These are phyloP conservation scores for Trachemys scripta DNA, from an alignment of 2,113 vertebrate genomes.

Conservation along the genomic window DNA sequence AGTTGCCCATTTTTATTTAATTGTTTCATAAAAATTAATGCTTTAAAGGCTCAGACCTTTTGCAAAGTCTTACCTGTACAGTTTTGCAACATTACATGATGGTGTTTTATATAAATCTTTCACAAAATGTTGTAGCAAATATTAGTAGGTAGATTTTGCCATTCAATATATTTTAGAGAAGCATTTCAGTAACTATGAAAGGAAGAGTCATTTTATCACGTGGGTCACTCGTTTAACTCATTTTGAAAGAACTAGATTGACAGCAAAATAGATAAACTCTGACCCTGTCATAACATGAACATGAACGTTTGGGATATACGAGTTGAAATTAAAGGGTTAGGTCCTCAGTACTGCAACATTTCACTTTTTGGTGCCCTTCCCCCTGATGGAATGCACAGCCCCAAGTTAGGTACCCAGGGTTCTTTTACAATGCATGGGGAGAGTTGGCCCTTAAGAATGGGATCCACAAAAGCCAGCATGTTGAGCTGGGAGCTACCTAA, in stretches of 20 bases:
- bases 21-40: neutral
- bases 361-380: neutral
- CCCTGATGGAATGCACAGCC: neutral
- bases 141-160: neutral
- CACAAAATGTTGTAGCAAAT: neutral
- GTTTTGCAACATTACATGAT: neutral
- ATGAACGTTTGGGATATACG: neutral
- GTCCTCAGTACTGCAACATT: neutral
- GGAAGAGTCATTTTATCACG: neutral
- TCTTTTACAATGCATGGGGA: too few species aligned
- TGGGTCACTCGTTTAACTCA: neutral
- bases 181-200: neutral
- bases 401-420: neutral
- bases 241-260: neutral
- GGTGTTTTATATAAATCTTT: neutral
- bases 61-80: neutral
- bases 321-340: neutral
- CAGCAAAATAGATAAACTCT: neutral
- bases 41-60: neutral
- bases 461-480: too few species aligned
- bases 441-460: too few species aligned
- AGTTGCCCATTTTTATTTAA: neutral
- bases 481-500: too few species aligned
- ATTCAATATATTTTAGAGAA: neutral
- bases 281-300: neutral